phyloP scores from a whole-genome alignment of 1,140 invertebrate genomes.

The Drosophila dunni region DNA sequence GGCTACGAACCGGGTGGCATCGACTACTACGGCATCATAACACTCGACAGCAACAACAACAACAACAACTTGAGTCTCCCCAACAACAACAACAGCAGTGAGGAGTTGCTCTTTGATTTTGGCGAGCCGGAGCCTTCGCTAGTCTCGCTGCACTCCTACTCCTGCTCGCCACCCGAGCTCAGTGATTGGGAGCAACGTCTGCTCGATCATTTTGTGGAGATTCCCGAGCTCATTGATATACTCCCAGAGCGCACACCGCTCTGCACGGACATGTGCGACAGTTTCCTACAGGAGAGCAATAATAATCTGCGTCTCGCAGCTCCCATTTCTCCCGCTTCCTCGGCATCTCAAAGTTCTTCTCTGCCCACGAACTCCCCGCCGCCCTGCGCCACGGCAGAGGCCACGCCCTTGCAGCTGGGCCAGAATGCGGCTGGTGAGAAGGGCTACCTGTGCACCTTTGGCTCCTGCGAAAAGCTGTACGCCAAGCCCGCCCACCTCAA shows the following conservation, averaged over 20 bases:
- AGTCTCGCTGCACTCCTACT: neutral
- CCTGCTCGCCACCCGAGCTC: conserved; percentile 52
- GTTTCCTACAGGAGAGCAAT: conserved; percentile 84
- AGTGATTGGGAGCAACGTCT: conserved; percentile 79
- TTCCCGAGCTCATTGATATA: conserved; percentile 78
- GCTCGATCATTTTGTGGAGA: conserved; percentile 77
- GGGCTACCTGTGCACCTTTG: conserved; percentile 87
- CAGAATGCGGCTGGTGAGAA: conserved; percentile 76
- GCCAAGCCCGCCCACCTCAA: conserved; percentile 97
- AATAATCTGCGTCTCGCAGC: conserved; percentile 61
- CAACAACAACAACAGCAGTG: conserved; percentile 22
- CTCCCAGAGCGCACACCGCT: conserved; percentile 84
- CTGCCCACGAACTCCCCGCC: neutral
- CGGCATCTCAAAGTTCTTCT: too few relatives aligned
- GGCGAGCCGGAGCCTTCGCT: conserved; percentile 23
- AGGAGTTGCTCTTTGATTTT: conserved; percentile 57
- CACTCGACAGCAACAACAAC: conserved; percentile 44
- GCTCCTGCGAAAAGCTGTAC: conserved; percentile 90
- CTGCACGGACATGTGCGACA: conserved; percentile 84
- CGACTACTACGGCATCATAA: conserved; percentile 72
- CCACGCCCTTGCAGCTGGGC: conserved; percentile 18
- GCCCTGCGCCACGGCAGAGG: neutral
- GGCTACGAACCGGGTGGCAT: conserved; percentile 23
- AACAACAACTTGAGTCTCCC: conserved; percentile 19
- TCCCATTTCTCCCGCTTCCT: neutral